Conservation (phyloP, 2,113 vertebrate genomes). For the Gila orcuttii region DNA sequence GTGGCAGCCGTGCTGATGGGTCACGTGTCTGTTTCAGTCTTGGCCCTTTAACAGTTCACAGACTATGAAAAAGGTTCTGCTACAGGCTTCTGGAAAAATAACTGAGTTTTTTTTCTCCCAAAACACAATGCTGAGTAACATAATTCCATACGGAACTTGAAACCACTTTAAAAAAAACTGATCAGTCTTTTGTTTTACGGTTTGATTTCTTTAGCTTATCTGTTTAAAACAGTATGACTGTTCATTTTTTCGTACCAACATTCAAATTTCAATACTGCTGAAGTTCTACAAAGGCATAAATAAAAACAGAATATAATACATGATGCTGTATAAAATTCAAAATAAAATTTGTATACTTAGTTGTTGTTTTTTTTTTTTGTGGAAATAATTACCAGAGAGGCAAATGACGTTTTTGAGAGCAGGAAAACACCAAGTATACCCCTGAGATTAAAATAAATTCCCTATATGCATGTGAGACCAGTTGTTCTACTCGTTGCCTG, state of each 20-base stretch:
- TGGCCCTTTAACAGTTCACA: background rate
- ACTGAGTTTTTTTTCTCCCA: slow-evolving; percentile 51
- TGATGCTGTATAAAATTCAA: slow-evolving; percentile 73
- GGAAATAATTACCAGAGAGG: slow-evolving; percentile 68
- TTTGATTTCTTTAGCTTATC: slow-evolving; percentile 76
- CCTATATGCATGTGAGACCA: slow-evolving; percentile 64
- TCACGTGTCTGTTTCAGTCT: background rate
- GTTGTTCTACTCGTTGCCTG: slow-evolving; percentile 60
- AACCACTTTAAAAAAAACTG: slow-evolving; percentile 57
- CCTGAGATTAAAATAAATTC: slow-evolving; percentile 77
- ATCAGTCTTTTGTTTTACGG: slow-evolving; percentile 32
- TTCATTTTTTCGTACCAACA: slow-evolving; percentile 74
- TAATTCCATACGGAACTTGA: slow-evolving; percentile 56
- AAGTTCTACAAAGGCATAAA: slow-evolving; percentile 79
- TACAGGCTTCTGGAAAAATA: slow-evolving; percentile 50
- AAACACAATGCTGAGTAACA: slow-evolving; percentile 70
- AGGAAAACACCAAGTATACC: slow-evolving; percentile 71
- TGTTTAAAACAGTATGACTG: slow-evolving; percentile 62
- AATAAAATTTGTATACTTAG: slow-evolving; percentile 68
- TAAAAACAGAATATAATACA: slow-evolving; percentile 76
- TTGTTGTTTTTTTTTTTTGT: background rate
- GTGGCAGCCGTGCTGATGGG: background rate
- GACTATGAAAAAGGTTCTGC: slow-evolving; percentile 46
- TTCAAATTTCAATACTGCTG: slow-evolving; percentile 76
- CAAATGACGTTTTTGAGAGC: slow-evolving; percentile 71